phyloP scores from a whole-genome alignment of 2,113 vertebrate genomes.

The Tricholaema leucomelas region DNA sequence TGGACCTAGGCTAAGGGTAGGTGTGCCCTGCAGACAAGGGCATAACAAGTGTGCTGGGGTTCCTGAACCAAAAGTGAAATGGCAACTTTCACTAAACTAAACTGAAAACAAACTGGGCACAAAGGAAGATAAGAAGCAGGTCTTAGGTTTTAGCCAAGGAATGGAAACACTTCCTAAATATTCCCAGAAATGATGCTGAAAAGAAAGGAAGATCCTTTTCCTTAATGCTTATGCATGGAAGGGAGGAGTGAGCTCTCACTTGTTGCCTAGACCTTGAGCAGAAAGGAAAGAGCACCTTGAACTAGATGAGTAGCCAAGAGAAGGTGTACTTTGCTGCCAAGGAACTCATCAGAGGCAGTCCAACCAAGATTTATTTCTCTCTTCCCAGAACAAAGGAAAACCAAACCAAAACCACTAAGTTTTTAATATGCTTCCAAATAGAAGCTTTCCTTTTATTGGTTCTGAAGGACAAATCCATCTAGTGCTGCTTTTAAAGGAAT shows the following conservation, averaged over 20 bases:
- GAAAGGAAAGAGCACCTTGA: background rate
- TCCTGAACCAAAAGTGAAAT: background rate
- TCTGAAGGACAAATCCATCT: background rate
- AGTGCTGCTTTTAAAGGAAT: background rate
- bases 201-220: background rate
- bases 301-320: background rate
- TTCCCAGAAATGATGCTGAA: background rate
- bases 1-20: background rate
- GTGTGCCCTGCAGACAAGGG: background rate
- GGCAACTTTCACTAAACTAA: background rate
- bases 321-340: background rate
- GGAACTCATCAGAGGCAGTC: background rate
- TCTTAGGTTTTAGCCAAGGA: background rate
- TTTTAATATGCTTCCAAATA: background rate
- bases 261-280: background rate
- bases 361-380: background rate
- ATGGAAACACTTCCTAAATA: background rate
- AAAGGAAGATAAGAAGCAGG: background rate
- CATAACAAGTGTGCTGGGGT: background rate
- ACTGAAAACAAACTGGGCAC: background rate
- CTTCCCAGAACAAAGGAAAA: background rate
- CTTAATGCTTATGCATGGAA: background rate
- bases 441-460: background rate
- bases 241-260: background rate
- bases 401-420: accelerated